phyloP scores from a whole-genome alignment of 2,888 invertebrate species.

The Hydrotaea cyrtoneurina region DNA sequence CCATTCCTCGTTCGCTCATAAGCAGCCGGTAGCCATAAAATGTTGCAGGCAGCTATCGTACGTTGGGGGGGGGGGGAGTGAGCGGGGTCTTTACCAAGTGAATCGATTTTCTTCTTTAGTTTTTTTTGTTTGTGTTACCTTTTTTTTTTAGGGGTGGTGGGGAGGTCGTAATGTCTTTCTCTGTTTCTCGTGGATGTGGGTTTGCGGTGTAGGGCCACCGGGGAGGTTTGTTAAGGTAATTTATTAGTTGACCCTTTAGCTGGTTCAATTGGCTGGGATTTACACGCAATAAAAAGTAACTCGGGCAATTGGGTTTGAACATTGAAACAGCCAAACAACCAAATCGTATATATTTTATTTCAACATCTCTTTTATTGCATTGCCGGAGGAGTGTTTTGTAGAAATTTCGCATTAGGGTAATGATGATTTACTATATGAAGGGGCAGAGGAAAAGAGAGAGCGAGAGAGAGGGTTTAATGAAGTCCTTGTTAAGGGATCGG shows the following conservation, averaged over 20 bases:
- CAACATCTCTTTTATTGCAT: slow-evolving; percentile 33
- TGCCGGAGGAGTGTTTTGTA: not conserved
- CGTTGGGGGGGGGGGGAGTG: too few relatives aligned
- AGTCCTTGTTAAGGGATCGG: not conserved
- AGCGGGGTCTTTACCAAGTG: not conserved
- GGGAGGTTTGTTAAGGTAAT: slow-evolving; percentile 44
- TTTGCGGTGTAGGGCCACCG: not conserved
- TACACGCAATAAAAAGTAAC: slow-evolving; percentile 58
- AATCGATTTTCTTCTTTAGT: slow-evolving; percentile 8
- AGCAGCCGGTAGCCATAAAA: not conserved
- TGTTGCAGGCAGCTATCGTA: not conserved
- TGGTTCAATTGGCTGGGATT: slow-evolving; percentile 56
- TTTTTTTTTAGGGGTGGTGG: not conserved
- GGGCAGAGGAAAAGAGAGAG: not conserved
- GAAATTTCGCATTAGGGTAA: not conserved
- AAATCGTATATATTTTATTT: slow-evolving; percentile 27
- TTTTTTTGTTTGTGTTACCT: not conserved
- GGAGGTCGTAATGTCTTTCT: slow-evolving; percentile 36
- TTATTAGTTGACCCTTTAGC: slow-evolving; percentile 49
- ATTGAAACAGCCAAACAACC: not conserved
- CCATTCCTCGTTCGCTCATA: not conserved
- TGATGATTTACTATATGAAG: slow-evolving; percentile 35
- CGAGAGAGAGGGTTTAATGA: slow-evolving; percentile 22
- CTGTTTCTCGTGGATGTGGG: not conserved
- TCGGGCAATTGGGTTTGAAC: slow-evolving; percentile 41